phyloP scores from a whole-genome alignment of 2,113 vertebrate genomes.

The Tyto alba region DNA sequence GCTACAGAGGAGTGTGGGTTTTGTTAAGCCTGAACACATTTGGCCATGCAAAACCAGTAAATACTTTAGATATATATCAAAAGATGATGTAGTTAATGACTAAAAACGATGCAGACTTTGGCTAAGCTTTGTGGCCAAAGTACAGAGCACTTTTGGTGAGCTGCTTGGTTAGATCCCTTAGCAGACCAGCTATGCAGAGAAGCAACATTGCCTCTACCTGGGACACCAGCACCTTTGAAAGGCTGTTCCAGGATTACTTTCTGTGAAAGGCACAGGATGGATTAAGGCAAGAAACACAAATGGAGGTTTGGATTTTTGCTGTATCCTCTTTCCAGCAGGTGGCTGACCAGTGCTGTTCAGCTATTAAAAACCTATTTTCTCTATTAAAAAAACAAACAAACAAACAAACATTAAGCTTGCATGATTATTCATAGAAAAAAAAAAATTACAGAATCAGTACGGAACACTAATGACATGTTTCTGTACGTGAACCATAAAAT shows the following conservation, averaged over 20 bases:
- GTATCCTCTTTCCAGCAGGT: neutral
- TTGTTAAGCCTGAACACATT: constrained; percentile 6
- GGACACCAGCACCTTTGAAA: neutral
- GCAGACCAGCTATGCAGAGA: neutral
- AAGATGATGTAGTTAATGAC: neutral
- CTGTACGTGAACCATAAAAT: neutral
- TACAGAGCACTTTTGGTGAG: neutral
- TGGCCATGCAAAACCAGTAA: neutral
- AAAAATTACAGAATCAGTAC: neutral
- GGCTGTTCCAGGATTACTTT: neutral
- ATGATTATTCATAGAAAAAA: neutral
- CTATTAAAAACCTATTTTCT: neutral
- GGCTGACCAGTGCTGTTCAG: neutral
- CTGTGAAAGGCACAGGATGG: neutral
- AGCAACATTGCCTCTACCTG: neutral
- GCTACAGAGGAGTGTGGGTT: neutral
- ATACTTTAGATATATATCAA: neutral
- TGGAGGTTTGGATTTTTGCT: neutral
- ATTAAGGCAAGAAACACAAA: neutral
- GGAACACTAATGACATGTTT: neutral
- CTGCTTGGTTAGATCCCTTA: neutral
- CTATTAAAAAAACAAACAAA: neutral
- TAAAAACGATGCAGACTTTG: neutral
- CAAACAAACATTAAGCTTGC: neutral
- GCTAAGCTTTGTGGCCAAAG: neutral